phyloP scores from a whole-genome alignment of 2,888 invertebrate genomes.

The Nebria salina region DNA sequence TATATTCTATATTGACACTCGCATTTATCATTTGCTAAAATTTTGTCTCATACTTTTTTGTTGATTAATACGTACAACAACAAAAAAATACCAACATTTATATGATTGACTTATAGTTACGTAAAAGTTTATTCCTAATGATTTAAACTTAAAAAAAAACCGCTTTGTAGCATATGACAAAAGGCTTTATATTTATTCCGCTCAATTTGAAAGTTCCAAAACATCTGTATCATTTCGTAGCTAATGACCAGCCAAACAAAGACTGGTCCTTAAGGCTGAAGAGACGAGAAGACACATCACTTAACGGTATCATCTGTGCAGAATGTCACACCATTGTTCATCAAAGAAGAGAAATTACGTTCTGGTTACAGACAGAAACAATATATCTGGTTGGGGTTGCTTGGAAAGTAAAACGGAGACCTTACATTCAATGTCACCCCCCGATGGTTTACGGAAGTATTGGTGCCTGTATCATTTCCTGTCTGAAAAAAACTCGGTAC shows the following conservation, averaged over 20 bases:
- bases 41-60: too few species aligned
- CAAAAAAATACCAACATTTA: too few species aligned
- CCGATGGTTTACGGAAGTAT: background rate
- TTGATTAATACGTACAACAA: too few species aligned
- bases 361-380: background rate
- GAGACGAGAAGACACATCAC: background rate
- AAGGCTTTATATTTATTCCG: background rate
- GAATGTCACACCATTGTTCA: background rate
- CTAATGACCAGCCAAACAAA: background rate
- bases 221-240: background rate
- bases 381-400: background rate
- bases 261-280: background rate
- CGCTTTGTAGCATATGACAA: too few species aligned
- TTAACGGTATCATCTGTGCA: background rate
- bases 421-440: background rate
- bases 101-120: too few species aligned
- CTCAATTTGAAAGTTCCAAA: background rate
- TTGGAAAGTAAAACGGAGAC: background rate
- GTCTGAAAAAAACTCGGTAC: background rate
- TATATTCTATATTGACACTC: too few species aligned
- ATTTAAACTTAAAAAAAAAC: too few species aligned
- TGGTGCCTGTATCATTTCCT: slow-evolving; percentile 1
- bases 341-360: background rate
- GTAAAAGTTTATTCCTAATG: too few species aligned
- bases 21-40: too few species aligned